Evolutionary conservation across 2,888 invertebrate genomes (phyloP).

Genomic region (Sesia bembeciformis): DNA sequence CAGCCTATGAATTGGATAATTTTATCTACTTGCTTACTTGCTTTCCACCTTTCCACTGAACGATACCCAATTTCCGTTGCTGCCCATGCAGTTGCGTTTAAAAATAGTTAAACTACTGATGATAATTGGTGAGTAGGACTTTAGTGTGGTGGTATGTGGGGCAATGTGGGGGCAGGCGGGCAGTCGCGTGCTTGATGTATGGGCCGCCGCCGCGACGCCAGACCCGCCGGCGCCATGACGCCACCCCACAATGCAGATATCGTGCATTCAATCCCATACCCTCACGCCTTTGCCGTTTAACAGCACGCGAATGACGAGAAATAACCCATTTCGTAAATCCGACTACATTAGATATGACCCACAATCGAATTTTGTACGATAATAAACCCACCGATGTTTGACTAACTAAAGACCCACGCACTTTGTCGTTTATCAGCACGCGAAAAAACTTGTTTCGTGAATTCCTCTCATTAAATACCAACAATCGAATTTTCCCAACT

Average conservation of each 20-base stretch:
- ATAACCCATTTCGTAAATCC: slow-evolving; percentile 8
- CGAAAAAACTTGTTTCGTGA: slow-evolving; percentile 18
- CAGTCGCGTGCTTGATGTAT: slow-evolving; percentile 68
- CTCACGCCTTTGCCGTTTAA: slow-evolving; percentile 33
- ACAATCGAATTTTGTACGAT: too few relatives aligned
- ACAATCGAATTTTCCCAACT: too few relatives aligned
- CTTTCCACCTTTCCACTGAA: too few relatives aligned
- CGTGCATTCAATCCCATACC: slow-evolving; percentile 47
- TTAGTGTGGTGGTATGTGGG: background rate
- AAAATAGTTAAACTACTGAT: slow-evolving; percentile 27
- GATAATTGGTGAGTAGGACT: slow-evolving; percentile 40
- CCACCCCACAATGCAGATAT: slow-evolving; percentile 67
- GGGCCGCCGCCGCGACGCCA: slow-evolving; percentile 63
- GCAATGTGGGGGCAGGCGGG: slow-evolving; percentile 15
- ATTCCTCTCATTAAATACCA: background rate
- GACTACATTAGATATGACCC: too few relatives aligned
- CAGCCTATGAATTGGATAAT: too few relatives aligned
- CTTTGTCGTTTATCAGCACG: slow-evolving; percentile 12
- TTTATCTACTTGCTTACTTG: too few relatives aligned
- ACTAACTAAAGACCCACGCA: too few relatives aligned
- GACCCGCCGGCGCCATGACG: slow-evolving; percentile 65
- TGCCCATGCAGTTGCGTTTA: background rate
- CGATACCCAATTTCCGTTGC: background rate
- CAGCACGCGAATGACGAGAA: slow-evolving; percentile 15
- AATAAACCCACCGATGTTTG: too few relatives aligned